These are phyloP conservation scores for Holothuria scabra DNA, from an alignment of 53 echinoderm and acorn worm genomes.

Conservation along the genomic window DNA sequence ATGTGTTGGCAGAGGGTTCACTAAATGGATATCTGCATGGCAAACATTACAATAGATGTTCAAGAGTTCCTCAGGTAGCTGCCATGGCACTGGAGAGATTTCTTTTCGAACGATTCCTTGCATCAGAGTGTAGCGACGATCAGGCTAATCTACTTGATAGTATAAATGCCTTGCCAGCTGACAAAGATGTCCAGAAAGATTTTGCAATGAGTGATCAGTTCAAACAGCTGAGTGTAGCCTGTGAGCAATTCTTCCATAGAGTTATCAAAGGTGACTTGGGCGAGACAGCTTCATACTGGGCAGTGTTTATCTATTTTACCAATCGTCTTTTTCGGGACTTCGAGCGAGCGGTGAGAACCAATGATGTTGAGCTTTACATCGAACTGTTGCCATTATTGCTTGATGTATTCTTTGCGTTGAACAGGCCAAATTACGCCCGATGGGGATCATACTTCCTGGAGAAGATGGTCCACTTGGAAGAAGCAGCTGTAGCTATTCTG, in stretches of 20 bases:
- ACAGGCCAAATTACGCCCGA: slow-evolving; percentile 68
- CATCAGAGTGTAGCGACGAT: slow-evolving; percentile 2
- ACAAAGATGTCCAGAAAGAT: slow-evolving; percentile 9
- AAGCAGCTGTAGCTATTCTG: background rate
- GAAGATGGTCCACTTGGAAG: background rate
- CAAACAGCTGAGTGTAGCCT: slow-evolving; percentile 8
- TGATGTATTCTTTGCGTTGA: slow-evolving; percentile 58
- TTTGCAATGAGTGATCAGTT: slow-evolving; percentile 44
- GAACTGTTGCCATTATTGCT: slow-evolving; percentile 40
- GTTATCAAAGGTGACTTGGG: slow-evolving; percentile 29
- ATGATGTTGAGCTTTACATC: slow-evolving; percentile 54
- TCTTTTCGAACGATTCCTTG: slow-evolving; percentile 43
- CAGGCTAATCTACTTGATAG: slow-evolving; percentile 17
- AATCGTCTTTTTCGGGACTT: slow-evolving; percentile 52
- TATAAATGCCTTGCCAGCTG: background rate
- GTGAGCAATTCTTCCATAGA: slow-evolving; percentile 44
- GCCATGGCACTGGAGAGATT: slow-evolving; percentile 49
- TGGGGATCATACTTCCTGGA: slow-evolving; percentile 52
- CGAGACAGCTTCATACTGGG: slow-evolving; percentile 57
- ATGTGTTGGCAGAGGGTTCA: slow-evolving; percentile 37
- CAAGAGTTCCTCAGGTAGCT: slow-evolving; percentile 46
- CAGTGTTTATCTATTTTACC: slow-evolving; percentile 45
- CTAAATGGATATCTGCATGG: slow-evolving; percentile 50
- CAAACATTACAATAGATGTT: slow-evolving; percentile 59
- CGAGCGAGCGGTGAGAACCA: slow-evolving; percentile 54